Evolutionary conservation across 2,113 vertebrate genomes (phyloP).

Genomic region (Platichthys stellatus): DNA sequence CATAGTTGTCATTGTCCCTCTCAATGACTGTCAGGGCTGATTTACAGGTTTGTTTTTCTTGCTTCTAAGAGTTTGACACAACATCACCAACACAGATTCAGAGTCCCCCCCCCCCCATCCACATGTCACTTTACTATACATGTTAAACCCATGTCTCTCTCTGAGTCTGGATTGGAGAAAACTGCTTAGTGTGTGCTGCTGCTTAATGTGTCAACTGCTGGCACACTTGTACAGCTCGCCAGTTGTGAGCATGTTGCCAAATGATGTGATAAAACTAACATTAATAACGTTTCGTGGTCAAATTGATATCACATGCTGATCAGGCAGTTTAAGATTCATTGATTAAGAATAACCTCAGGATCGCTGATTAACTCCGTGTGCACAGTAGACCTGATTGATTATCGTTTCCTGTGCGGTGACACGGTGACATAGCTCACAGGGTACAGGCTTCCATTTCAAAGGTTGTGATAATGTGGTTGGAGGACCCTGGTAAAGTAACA

Average conservation of each 20-base stretch:
- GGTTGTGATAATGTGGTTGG: slow-evolving; percentile 27
- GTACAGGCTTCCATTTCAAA: slow-evolving; percentile 27
- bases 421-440: slow-evolving; percentile 19
- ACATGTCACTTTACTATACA: slow-evolving; percentile 25
- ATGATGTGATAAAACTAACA: slow-evolving; percentile 1
- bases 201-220: slow-evolving; percentile 15
- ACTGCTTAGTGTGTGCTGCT: slow-evolving; percentile 20
- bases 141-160: slow-evolving; percentile 48
- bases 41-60: slow-evolving; percentile 69
- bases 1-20: slow-evolving; percentile 72
- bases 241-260: neutral
- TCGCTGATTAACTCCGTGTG: neutral
- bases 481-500: slow-evolving; percentile 35
- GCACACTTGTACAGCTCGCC: neutral
- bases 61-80: slow-evolving; percentile 67
- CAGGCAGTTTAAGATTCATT: neutral
- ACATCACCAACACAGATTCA: slow-evolving; percentile 46
- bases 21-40: slow-evolving; percentile 72
- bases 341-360: slow-evolving; percentile 3
- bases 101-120: no score
- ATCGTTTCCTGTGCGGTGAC: slow-evolving; percentile 15
- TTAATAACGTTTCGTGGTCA: neutral
- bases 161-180: slow-evolving; percentile 32
- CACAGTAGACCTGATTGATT: slow-evolving; percentile 24
- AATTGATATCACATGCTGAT: neutral